A percentile compares a stretch with the other conserved stretches of the same genome.
phyloP scores from a whole-genome alignment of 2,113 vertebrate genomes.

The Dolichotis patagonum region DNA sequence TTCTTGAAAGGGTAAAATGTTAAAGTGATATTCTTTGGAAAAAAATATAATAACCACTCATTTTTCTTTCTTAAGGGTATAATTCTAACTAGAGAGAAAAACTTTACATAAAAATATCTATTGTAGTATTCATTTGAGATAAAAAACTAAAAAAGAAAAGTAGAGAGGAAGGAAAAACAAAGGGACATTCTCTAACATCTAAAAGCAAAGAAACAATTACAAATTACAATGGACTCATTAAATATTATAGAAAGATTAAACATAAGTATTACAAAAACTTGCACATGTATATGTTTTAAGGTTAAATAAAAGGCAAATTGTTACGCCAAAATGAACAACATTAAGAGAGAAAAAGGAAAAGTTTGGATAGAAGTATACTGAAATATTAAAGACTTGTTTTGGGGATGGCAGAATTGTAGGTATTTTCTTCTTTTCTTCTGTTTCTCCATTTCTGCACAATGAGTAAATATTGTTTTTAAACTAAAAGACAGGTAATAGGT shows the following conservation, averaged over 20 bases:
- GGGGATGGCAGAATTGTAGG: neutral
- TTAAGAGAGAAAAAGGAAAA: constrained; percentile 21
- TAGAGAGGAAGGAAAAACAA: neutral
- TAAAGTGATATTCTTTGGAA: neutral
- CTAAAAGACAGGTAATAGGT: neutral
- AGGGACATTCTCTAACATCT: neutral
- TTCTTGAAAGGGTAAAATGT: constrained; percentile 38
- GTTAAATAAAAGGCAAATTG: neutral
- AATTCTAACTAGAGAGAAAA: constrained; percentile 19
- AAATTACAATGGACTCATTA: neutral
- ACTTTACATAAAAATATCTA: constrained; percentile 1
- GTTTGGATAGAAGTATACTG: neutral
- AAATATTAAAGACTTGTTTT: constrained; percentile 43
- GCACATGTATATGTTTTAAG: neutral
- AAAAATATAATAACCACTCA: constrained; percentile 2
- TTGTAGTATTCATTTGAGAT: neutral
- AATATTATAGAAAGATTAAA: constrained; percentile 4
- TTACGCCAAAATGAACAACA: neutral
- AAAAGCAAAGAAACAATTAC: neutral
- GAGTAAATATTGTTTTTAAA: neutral
- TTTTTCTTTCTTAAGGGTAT: neutral
- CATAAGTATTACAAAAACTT: neutral
- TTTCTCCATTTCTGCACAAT: neutral
- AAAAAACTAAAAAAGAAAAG: neutral
- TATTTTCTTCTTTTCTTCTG: constrained; percentile 26